A percentile compares a stretch with the other conserved stretches of the same genome.
These are phyloP conservation scores for Stenolophus ochropezus DNA, from an alignment of 2,888 invertebrate species.

Conservation along the genomic window DNA sequence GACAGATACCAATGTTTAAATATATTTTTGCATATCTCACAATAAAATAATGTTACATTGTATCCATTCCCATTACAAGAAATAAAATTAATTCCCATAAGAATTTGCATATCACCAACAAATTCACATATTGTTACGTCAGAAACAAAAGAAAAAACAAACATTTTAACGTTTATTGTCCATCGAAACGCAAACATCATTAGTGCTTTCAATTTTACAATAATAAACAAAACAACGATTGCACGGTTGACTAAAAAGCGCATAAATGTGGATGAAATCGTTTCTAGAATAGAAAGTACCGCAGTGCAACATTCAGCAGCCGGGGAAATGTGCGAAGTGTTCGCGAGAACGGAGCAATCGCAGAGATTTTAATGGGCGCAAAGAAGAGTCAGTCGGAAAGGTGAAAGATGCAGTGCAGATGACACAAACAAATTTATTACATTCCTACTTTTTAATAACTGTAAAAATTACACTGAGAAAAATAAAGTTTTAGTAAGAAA, in stretches of 20 bases:
- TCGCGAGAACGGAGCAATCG: slow-evolving; percentile 1
- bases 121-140: background rate
- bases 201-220: slow-evolving; percentile 49
- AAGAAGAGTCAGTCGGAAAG: background rate
- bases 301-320: background rate
- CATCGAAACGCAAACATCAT: slow-evolving; percentile 6
- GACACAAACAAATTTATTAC: background rate
- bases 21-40: background rate
- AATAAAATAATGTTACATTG: background rate
- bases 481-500: no score
- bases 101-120: background rate
- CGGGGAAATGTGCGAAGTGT: slow-evolving; percentile 29
- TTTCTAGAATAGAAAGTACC: slow-evolving; percentile 56
- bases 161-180: slow-evolving; percentile 11
- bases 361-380: background rate
- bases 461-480: background rate
- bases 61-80: background rate
- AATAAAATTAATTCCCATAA: background rate
- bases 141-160: background rate
- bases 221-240: slow-evolving; percentile 41
- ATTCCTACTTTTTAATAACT: background rate
- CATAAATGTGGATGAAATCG: slow-evolving; percentile 44
- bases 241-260: slow-evolving; percentile 43
- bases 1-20: background rate
- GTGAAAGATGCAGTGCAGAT: background rate